Evolutionary conservation across 2,797 vertebrate genomes (phyloP).

Genomic region (Australoheros facetus): DNA sequence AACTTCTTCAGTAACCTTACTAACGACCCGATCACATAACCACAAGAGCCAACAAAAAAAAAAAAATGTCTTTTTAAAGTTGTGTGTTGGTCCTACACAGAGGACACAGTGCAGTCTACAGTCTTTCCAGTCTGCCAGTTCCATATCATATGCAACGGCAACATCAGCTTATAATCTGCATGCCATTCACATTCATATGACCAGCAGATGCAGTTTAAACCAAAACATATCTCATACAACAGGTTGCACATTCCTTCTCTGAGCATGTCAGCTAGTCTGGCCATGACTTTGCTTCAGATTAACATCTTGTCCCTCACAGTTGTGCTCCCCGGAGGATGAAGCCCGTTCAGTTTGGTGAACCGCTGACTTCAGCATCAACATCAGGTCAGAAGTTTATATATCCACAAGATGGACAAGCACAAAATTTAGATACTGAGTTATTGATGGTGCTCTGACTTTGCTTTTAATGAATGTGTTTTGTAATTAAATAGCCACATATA

Average conservation of each 20-base stretch:
- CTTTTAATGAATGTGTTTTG: background rate
- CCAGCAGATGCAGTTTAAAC: background rate
- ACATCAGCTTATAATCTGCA: too few relatives aligned
- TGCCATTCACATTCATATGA: background rate
- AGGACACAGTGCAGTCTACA: background rate
- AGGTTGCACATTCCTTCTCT: accelerated
- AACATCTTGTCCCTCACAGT: too few relatives aligned
- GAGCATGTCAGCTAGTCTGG: background rate
- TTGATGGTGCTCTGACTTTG: background rate
- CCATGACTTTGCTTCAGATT: background rate
- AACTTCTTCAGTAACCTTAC: background rate
- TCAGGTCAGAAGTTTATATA: accelerated
- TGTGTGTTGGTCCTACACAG: background rate
- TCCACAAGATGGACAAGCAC: background rate
- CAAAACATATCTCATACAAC: accelerated
- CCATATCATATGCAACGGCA: background rate
- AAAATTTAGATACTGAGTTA: background rate
- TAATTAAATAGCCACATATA: background rate
- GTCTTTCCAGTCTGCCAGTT: background rate
- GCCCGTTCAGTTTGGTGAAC: background rate
- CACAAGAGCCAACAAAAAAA: background rate
- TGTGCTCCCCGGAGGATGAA: too few relatives aligned
- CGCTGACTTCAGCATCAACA: background rate
- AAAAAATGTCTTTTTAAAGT: accelerated
- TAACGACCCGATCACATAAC: background rate